A percentile compares a stretch with the other conserved stretches of the same genome.
These are phyloP conservation scores for Urocynchramus pylzowi DNA, from an alignment of 2,113 vertebrate genomes.

Conservation along the genomic window DNA sequence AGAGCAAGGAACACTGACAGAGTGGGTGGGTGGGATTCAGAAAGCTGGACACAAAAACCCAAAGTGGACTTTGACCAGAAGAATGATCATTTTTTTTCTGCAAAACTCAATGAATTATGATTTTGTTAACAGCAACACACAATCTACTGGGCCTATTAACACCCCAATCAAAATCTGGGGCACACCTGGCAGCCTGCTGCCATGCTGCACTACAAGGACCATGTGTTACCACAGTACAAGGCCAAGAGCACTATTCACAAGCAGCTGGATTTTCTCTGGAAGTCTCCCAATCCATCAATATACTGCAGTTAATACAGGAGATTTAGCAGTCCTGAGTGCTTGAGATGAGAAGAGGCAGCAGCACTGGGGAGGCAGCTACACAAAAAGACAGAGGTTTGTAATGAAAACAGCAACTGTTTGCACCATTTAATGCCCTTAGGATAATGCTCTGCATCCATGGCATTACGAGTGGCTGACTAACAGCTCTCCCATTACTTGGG, in stretches of 20 bases:
- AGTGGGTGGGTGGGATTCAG: neutral
- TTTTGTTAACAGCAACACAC: neutral
- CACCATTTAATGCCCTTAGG: neutral
- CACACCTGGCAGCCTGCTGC: neutral
- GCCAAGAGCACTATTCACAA: neutral
- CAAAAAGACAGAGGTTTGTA: neutral
- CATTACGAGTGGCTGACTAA: neutral
- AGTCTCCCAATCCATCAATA: neutral
- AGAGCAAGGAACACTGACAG: neutral
- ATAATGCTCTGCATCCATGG: neutral
- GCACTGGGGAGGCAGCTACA: neutral
- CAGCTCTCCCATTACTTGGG: neutral
- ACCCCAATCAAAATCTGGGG: neutral
- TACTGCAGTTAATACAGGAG: neutral
- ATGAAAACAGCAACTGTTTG: neutral
- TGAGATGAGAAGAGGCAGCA: neutral
- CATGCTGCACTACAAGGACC: neutral
- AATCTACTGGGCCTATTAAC: neutral
- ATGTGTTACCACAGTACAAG: neutral
- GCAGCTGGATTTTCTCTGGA: neutral
- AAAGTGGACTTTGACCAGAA: neutral
- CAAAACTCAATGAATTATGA: neutral
- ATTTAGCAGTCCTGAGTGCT: neutral
- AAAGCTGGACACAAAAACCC: neutral
- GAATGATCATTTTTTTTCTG: neutral